Conservation (phyloP, 2,797 vertebrate species). For the Rousettus madagascariensis region DNA sequence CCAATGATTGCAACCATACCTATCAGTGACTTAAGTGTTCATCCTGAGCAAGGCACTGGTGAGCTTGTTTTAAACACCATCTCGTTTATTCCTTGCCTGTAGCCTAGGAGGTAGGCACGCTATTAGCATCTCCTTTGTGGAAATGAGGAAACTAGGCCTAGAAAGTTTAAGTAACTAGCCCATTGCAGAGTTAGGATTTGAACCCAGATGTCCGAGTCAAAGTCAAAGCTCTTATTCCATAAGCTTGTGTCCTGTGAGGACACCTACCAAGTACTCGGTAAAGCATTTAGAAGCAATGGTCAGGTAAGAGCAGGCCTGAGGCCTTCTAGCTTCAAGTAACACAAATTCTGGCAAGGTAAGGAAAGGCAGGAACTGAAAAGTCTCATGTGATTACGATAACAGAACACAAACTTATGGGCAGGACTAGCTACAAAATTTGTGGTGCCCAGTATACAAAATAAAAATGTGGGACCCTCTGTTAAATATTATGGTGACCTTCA, state of each 20-base stretch:
- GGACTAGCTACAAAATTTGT: too few relatives aligned
- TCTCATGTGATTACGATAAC: background rate
- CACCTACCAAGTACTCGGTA: too few relatives aligned
- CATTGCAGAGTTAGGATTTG: background rate
- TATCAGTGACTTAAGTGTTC: rapidly evolving
- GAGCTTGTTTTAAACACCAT: background rate
- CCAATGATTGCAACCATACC: rapidly evolving
- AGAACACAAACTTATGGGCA: background rate
- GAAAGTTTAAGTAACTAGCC: background rate
- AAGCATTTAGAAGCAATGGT: background rate
- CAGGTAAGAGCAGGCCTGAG: background rate
- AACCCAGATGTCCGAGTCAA: background rate
- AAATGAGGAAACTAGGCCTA: background rate
- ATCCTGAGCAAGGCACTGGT: background rate
- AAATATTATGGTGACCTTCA: background rate
- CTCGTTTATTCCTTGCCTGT: background rate
- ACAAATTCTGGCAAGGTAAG: background rate
- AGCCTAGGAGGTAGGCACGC: rapidly evolving
- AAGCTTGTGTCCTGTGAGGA: background rate
- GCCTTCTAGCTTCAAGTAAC: background rate
- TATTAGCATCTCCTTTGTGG: background rate
- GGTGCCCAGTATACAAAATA: background rate
- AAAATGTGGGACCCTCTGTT: background rate
- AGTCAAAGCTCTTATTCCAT: background rate
- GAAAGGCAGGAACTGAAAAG: background rate